Base-by-base conservation (phyloP, 2,888 invertebrate genomes). In the Oxyscelio sp. region DNA sequence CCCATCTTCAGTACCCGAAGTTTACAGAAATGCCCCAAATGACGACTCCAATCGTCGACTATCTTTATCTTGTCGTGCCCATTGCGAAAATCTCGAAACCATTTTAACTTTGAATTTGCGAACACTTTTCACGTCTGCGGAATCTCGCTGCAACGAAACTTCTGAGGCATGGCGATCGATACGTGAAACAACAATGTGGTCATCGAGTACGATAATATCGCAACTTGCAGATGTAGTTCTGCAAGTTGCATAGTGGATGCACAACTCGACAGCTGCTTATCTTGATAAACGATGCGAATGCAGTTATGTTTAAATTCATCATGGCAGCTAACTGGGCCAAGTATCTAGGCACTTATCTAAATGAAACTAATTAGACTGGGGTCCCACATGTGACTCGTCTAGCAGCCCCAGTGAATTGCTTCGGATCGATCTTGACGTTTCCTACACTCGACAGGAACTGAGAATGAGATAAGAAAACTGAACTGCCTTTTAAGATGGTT, bases 341-440 rank as follows among this genome's bases (percentile, higher is more conserved):
- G 74, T 43, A 43, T 38, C 31, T 45, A 11, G 24, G 43, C 54
- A 54, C 63, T 74, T 54, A 63, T 54, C 43, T 52, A 63, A 74
- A 74, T 63, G 63, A 63, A 74, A 54, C 74, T 63, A 74, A 74
- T 63, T 74, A 54, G 52, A 54, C 63, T 15, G 31, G 31, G 27
- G 43, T 63, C 54, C 63, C 54, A 52, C 61, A n/a, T 43, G 19
- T 31, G 13, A 52, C 59, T 45, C 58, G 13, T 56, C 31, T 48
- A 40, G 34, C 34, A 34, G 34, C 34, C 27, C 6, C 27, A 3
- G 6, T n/a, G 40, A n/a, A n/a, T 40, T 40, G 9, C 11, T 34
- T 34, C 34, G 34, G 11, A 9, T 11, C 9, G 34, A n/a, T 40
- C n/a, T n/a, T n/a, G 8, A 40, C 40, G 40, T 40, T 40, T n/a